Base-by-base conservation (phyloP, 2,797 vertebrate species). In the Todus mexicanus region DNA sequence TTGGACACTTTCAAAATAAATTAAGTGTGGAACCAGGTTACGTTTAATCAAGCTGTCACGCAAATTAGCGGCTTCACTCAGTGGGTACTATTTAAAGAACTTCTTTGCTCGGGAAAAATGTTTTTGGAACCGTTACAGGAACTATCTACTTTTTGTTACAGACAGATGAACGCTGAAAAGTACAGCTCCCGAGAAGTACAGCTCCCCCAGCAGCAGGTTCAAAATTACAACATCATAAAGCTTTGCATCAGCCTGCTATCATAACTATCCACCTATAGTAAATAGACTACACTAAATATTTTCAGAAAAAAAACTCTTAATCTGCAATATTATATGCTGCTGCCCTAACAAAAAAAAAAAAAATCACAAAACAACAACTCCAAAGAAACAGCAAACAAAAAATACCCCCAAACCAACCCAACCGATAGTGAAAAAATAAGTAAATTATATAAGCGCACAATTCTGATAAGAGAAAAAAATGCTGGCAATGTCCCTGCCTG, bases 1-100 rank as follows among this genome's bases (percentile, higher is more conserved):
- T 50, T 85, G 75, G 78, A 74, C 74, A 93, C 79, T 57, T 93
- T 89, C 72, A 89, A 87, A 94, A 92, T 79, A 94, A 95, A 92
- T 92, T 72, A 93, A 92, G 78, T 76, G 82, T 92, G 78, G 69
- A 92, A 87, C 57, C 87, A 87, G 92, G 75, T 92, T 92, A 93
- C 6, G 0, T 84, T 95, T 91, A 93, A 91, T 94, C 92, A 87
- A 96, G 92, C 89, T 87, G 87, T 54, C 91, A 87, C 33, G 65
- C 82, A 89, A 89, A 93, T 87, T 38, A 93, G 89, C 15, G 1
- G 81, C 85, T 87, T 74, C 53, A 17, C 53, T 87, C 21, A 1
- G 47, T 11, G 21, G 76, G 75, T n/a, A 26, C 93, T 93, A 84
- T 90, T 90, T 79, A 74, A 94, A 75, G 78, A 87, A 89, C 27